phyloP scores from a whole-genome alignment of 2,113 vertebrate species.

The Ceyx cyanopectus region DNA sequence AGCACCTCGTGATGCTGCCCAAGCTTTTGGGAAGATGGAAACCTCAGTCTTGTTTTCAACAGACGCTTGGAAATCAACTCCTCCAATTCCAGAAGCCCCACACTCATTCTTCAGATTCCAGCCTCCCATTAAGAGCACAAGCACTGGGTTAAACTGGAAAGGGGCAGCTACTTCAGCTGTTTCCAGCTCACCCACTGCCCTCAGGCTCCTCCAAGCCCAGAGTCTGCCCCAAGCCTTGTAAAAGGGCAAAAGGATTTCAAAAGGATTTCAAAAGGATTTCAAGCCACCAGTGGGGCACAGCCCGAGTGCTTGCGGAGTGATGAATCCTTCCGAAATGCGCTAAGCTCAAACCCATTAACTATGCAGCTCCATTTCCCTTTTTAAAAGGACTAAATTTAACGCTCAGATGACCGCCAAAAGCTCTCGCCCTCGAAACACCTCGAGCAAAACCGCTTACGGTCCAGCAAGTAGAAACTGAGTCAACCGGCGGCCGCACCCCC shows the following conservation, averaged over 20 bases:
- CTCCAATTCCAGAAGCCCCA: accelerated
- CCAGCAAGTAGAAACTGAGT: not conserved
- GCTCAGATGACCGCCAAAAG: accelerated
- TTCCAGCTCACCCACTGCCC: not conserved
- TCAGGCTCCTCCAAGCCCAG: accelerated
- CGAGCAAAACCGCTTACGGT: accelerated
- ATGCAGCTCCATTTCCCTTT: accelerated
- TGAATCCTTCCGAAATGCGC: not conserved
- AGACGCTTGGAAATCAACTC: accelerated
- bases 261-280: not conserved
- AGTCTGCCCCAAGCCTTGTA: not conserved
- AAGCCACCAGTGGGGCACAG: no score
- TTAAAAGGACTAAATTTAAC: accelerated
- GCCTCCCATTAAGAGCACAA: accelerated
- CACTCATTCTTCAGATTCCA: accelerated
- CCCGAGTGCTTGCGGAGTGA: not conserved
- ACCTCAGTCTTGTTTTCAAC: not conserved
- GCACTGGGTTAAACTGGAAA: not conserved
- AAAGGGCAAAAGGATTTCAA: not conserved
- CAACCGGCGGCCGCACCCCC: accelerated
- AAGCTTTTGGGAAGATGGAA: not conserved
- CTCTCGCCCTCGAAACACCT: not conserved
- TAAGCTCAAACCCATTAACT: not conserved
- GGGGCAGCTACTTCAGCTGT: accelerated
- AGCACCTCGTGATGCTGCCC: no score